Base-by-base conservation (phyloP, 1,140 invertebrate genomes). In the Drosophila subobscura region DNA sequence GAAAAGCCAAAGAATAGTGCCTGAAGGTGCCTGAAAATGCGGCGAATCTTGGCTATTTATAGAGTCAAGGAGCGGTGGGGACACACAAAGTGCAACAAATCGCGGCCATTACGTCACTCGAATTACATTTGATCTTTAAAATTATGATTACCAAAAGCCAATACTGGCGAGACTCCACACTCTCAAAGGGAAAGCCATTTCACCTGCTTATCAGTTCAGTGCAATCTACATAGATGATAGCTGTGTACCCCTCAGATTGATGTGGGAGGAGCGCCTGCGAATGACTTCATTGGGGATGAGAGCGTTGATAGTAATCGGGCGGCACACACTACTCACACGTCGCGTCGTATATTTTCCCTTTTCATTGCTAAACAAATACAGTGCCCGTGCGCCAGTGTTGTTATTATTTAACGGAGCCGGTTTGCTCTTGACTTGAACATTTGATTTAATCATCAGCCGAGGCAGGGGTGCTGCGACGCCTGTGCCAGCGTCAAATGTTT, bases 341-440 rank as follows among this genome's bases (percentile, higher is more conserved):
- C 33, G 1, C 33, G 10, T 37, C 33, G 33, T 56, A 56, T 68
- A 68, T 67, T 67, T 47, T 23, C 25, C 25, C 61, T 68, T 52
- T 65, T 65, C 4, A 37, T 37, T 37, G n/a, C 47, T 27, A 46
- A 66, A 55, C 65, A 67, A 66, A 12, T 23, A 50, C 47, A 40
- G 12, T 37, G 33, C 10, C 33, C 3, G 10, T 0, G 40, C 41
- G 37, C 46, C 46, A 25, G 55, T 74, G 47, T 74, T 70, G 25
- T 70, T 67, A 81, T 81, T 83, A 83, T 68, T 81, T 75, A 78
- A 55, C 74, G 40, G 77, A 86, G 83, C 81, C 78, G 78, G 83
- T 86, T 86, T 81, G 74, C 83, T 75, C 65, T 88, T 81, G 65
- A 77, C 63, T 51, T 70, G 63, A 67, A 55, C 58, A 55, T 73